phyloP scores from a whole-genome alignment of 2,797 vertebrate genomes.

The Enoplosus armatus region DNA sequence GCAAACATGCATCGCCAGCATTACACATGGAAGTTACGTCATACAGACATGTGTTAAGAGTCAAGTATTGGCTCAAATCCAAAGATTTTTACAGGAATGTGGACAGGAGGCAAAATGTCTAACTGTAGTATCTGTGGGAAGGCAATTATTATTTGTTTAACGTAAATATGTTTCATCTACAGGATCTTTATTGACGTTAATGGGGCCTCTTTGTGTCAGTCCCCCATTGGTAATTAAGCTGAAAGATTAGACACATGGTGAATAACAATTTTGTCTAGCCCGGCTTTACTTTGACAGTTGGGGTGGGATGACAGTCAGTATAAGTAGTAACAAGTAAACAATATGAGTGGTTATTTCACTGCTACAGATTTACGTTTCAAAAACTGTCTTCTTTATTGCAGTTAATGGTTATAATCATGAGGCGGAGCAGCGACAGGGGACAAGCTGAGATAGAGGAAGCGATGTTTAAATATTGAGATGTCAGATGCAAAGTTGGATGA shows the following conservation, averaged over 20 bases:
- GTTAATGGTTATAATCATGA: constrained; percentile 16
- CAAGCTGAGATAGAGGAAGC: not conserved
- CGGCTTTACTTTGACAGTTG: constrained; percentile 27
- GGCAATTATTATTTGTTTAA: not conserved
- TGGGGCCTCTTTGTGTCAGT: not conserved
- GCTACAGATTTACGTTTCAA: not conserved
- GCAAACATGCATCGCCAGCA: not conserved
- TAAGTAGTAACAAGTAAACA: constrained; percentile 12
- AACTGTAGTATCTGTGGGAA: not conserved
- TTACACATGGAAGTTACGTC: constrained; percentile 11
- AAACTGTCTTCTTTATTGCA: not conserved
- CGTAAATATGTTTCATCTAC: not conserved
- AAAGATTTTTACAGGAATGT: not conserved
- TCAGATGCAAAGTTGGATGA: not conserved
- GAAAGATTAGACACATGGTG: constrained; percentile 11
- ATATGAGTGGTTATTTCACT: constrained; percentile 5
- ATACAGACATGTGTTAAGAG: not conserved
- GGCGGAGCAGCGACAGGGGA: not conserved
- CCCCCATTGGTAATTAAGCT: not conserved
- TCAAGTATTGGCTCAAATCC: not conserved
- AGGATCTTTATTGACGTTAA: not conserved
- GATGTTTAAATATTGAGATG: not conserved
- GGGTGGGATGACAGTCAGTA: not conserved
- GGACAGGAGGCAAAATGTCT: not conserved
- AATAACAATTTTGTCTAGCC: not conserved